Conservation (phyloP, 2,888 invertebrate genomes). For the Noctua janthe region DNA sequence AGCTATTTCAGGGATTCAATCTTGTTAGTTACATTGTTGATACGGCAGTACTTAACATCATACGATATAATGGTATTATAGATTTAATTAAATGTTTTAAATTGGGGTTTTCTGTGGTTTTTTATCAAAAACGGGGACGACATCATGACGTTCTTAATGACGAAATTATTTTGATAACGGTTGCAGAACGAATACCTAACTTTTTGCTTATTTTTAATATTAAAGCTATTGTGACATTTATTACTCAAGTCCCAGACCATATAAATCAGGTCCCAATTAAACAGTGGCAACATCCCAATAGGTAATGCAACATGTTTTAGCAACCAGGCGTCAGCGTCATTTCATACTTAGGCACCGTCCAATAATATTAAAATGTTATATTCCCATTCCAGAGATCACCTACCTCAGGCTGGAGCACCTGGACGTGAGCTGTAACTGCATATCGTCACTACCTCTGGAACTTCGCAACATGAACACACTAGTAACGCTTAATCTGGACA, state of each 20-base stretch:
- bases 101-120: background rate
- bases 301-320: constrained; percentile 6
- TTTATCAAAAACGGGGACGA: background rate
- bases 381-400: constrained; percentile 93
- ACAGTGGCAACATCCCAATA: background rate
- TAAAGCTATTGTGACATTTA: background rate
- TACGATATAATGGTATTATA: background rate
- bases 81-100: background rate
- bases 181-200: background rate
- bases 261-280: background rate
- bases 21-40: constrained; percentile 37
- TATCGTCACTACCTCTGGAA: constrained; percentile 96
- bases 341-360: background rate
- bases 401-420: constrained; percentile 95
- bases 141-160: background rate
- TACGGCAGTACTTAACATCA: background rate
- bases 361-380: background rate
- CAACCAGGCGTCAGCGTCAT: too few relatives aligned
- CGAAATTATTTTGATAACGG: background rate
- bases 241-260: background rate
- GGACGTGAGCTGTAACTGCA: constrained; percentile 97
- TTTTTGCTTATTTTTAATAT: background rate
- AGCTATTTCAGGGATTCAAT: constrained; percentile 48
- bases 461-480: constrained; percentile 96
- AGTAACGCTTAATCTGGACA: constrained; percentile 95